A percentile compares a stretch with the other conserved stretches of the same genome.
Conservation (phyloP, 2,888 invertebrate species). For the Serrognathus titanus region DNA sequence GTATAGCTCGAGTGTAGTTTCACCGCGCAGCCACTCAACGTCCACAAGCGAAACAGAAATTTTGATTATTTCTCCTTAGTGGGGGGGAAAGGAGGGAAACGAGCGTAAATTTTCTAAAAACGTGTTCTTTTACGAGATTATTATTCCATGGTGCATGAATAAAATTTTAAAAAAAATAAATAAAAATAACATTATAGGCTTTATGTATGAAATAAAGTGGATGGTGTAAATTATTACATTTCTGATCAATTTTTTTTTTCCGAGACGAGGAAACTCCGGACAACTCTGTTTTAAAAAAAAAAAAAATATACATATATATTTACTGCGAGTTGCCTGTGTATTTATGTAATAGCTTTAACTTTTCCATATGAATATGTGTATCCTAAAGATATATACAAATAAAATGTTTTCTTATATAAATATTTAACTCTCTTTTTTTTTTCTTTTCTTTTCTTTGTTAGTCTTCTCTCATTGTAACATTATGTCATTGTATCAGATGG, state of each 20-base stretch:
- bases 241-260: slow-evolving; percentile 7
- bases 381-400: slow-evolving; percentile 31
- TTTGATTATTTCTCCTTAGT: not conserved
- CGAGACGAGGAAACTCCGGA: slow-evolving; percentile 10
- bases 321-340: slow-evolving; percentile 25
- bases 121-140: slow-evolving; percentile 8
- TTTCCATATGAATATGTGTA: slow-evolving; percentile 33
- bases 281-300: slow-evolving; percentile 15
- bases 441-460: not conserved
- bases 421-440: not conserved
- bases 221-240: slow-evolving; percentile 5
- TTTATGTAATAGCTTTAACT: slow-evolving; percentile 35
- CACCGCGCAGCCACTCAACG: not conserved
- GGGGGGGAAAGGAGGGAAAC: too few species aligned
- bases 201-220: slow-evolving; percentile 1
- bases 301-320: slow-evolving; percentile 11
- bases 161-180: not conserved
- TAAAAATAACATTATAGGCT: not conserved
- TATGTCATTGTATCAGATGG: too few species aligned
- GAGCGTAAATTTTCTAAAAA: not conserved
- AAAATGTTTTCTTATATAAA: slow-evolving; percentile 29
- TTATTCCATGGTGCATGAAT: slow-evolving; percentile 19
- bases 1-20: not conserved
- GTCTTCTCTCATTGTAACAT: too few species aligned
- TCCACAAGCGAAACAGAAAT: not conserved